A percentile compares a stretch with the other conserved stretches of the same genome.
phyloP scores from a whole-genome alignment of 2,888 invertebrate genomes.

The Troides helena region DNA sequence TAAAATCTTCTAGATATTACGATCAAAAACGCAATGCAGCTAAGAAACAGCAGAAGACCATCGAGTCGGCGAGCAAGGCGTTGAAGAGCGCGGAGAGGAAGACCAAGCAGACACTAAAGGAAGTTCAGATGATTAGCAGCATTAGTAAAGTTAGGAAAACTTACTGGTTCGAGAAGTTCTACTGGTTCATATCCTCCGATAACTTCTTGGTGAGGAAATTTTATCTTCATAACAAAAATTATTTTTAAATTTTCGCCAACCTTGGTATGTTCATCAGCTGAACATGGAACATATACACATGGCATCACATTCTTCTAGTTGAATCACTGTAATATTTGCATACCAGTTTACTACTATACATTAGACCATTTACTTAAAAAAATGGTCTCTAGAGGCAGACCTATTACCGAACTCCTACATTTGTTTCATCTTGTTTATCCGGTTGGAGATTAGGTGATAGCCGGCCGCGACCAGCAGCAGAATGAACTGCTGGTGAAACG shows the following conservation, averaged over 20 bases:
- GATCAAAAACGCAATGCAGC: slow-evolving; percentile 94
- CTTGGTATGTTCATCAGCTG: no score
- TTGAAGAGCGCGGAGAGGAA: slow-evolving; percentile 97
- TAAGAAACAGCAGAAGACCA: slow-evolving; percentile 96
- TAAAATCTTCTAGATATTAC: slow-evolving; percentile 84
- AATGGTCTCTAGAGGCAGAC: no score
- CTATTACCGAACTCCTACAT: no score
- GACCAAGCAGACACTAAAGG: slow-evolving; percentile 95
- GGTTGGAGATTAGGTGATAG: slow-evolving; percentile 84
- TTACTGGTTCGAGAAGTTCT: slow-evolving; percentile 99
- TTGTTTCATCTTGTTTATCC: no score
- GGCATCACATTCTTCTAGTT: no score
- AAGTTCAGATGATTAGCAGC: slow-evolving; percentile 93
- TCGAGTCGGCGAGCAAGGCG: slow-evolving; percentile 95
- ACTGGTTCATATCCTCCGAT: slow-evolving; percentile 98
- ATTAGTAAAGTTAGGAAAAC: slow-evolving; percentile 96
- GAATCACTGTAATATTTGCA: no score
- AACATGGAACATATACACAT: no score
- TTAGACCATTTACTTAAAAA: no score
- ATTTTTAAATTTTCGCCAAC: no score
- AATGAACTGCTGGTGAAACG: slow-evolving; percentile 99
- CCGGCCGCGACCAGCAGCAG: slow-evolving; percentile 97
- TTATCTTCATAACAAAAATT: no score
- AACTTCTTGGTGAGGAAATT: slow-evolving; percentile 85
- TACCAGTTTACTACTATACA: no score